These are phyloP conservation scores for Spilogale gracilis DNA, from an alignment of 2,113 vertebrate genomes.

Conservation along the genomic window DNA sequence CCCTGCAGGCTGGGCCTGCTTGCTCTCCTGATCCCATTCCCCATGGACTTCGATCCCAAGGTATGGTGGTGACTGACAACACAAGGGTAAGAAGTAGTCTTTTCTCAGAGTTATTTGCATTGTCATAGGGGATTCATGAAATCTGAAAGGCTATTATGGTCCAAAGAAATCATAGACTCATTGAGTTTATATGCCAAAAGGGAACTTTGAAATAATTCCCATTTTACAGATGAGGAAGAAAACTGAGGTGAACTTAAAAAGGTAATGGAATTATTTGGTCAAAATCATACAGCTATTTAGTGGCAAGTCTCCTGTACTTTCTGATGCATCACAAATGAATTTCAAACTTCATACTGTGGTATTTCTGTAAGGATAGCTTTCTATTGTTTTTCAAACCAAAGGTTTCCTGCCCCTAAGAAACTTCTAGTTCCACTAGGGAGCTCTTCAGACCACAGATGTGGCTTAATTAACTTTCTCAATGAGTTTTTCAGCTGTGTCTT, in stretches of 20 bases:
- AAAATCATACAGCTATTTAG: slow-evolving; percentile 42
- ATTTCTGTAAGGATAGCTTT: slow-evolving; percentile 47
- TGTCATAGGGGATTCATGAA: slow-evolving; percentile 60
- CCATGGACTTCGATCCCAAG: slow-evolving; percentile 76
- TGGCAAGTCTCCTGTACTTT: slow-evolving; percentile 40
- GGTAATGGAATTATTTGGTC: slow-evolving; percentile 51
- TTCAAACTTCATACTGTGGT: slow-evolving; percentile 25
- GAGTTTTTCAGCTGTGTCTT: slow-evolving; percentile 42
- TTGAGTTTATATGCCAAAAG: slow-evolving; percentile 56
- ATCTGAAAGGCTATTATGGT: slow-evolving; percentile 54
- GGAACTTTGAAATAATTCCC: slow-evolving; percentile 66
- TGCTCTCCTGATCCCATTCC: slow-evolving; percentile 63
- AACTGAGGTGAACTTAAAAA: slow-evolving; percentile 59
- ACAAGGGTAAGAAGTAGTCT: slow-evolving; percentile 79
- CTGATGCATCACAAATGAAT: slow-evolving; percentile 60
- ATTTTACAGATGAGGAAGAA: slow-evolving; percentile 66
- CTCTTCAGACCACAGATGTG: slow-evolving; percentile 37
- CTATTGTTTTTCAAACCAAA: not conserved
- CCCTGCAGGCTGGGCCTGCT: slow-evolving; percentile 59
- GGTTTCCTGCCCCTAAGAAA: slow-evolving; percentile 44
- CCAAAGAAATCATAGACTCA: slow-evolving; percentile 59
- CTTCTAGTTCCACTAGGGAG: not conserved
- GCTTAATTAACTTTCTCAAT: slow-evolving; percentile 47
- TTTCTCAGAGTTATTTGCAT: slow-evolving; percentile 77
- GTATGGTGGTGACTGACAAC: slow-evolving; percentile 80